A percentile compares a stretch with the other conserved stretches of the same genome.
phyloP scores from a whole-genome alignment of 1,140 invertebrate species.

The Mycetomoellerius zeteki region DNA sequence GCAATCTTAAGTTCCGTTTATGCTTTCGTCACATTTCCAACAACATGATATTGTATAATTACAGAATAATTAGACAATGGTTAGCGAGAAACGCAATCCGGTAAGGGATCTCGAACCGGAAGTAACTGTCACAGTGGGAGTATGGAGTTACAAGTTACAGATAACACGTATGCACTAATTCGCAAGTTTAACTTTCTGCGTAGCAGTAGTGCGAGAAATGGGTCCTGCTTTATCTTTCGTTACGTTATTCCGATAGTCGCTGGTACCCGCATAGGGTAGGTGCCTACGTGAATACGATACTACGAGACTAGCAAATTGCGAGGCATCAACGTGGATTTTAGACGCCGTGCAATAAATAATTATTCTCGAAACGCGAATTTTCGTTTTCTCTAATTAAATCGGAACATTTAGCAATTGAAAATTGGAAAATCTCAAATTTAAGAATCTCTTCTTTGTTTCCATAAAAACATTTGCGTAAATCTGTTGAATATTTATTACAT shows the following conservation, averaged over 20 bases:
- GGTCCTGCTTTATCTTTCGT: conserved; percentile 49
- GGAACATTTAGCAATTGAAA: not conserved
- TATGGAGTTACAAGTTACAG: conserved; percentile 28
- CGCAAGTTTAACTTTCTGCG: not conserved
- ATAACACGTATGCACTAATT: conserved; percentile 44
- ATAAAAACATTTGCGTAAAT: not conserved
- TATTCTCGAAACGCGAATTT: not conserved
- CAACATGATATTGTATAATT: conserved; percentile 1
- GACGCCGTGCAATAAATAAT: not conserved
- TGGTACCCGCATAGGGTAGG: conserved; percentile 51
- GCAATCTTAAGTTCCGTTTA: conserved; percentile 27
- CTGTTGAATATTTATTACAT: not conserved
- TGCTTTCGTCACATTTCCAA: conserved; percentile 3
- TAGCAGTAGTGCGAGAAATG: conserved; percentile 33
- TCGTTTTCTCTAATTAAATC: not conserved
- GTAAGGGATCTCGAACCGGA: conserved; percentile 38
- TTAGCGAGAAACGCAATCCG: conserved; percentile 17
- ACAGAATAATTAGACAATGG: conserved; percentile 44
- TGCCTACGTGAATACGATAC: not conserved
- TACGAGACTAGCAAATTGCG: conserved; percentile 3
- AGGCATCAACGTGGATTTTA: not conserved
- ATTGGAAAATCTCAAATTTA: not conserved
- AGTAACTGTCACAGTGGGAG: conserved; percentile 37
- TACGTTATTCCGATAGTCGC: conserved; percentile 46
- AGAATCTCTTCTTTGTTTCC: not conserved